Conservation (phyloP, 2,888 invertebrate species). For the Cataglyphis cursor region DNA sequence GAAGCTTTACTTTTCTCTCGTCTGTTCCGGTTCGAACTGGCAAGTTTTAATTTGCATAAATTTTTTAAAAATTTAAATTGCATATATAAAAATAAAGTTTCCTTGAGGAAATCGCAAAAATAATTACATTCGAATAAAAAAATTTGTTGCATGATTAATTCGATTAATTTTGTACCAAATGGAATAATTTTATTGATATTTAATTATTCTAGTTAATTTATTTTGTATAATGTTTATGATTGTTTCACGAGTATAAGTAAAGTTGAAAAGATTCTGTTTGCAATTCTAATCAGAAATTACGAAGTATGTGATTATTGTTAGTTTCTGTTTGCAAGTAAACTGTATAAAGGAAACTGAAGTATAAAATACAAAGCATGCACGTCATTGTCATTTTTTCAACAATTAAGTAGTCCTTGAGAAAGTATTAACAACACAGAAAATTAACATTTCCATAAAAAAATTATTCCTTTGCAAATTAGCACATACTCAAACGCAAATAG, state of each 20-base stretch:
- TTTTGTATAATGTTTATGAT: background rate
- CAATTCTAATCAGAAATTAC: conserved; percentile 3
- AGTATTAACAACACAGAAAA: conserved; percentile 28
- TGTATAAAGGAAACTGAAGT: background rate
- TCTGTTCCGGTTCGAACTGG: too few relatives aligned
- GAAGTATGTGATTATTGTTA: background rate
- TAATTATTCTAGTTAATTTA: background rate
- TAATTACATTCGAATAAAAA: background rate
- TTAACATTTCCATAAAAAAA: conserved; percentile 27
- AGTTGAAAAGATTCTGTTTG: background rate
- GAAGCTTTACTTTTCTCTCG: background rate
- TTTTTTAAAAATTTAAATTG: conserved; percentile 13
- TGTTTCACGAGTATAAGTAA: background rate
- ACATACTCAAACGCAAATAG: conserved; percentile 10
- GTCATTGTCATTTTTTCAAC: conserved; percentile 7
- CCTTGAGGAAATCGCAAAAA: background rate
- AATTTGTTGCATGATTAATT: background rate
- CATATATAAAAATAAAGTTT: conserved; percentile 5
- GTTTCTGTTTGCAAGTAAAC: background rate
- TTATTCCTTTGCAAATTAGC: background rate
- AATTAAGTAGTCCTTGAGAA: conserved; percentile 5
- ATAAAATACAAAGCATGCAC: conserved; percentile 7
- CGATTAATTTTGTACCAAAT: background rate
- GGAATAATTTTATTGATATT: background rate
- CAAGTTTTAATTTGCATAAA: background rate